phyloP scores from a whole-genome alignment of 2,113 vertebrate genomes.

The Ursus arctos region DNA sequence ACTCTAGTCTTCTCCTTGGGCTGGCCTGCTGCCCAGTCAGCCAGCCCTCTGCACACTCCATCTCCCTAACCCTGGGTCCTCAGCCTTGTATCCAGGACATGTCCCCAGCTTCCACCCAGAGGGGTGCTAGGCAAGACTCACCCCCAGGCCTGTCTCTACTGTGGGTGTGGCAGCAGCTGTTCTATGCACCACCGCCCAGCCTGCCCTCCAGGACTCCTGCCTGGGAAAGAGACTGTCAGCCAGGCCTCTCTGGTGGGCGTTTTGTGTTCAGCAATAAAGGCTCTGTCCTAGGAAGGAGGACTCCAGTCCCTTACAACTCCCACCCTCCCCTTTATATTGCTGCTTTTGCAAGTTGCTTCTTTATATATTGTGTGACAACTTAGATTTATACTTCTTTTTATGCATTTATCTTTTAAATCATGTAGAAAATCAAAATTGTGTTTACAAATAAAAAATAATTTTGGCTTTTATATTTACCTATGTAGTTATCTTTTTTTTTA shows the following conservation, averaged over 20 bases:
- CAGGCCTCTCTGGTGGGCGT: background rate
- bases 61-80: background rate
- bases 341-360: background rate
- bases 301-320: background rate
- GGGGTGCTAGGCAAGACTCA: background rate
- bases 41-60: background rate
- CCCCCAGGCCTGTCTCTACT: background rate
- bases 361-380: background rate
- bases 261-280: background rate
- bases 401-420: background rate
- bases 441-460: background rate
- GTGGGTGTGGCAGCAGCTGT: background rate
- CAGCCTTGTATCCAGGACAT: background rate
- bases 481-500: no score
- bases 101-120: background rate
- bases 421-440: background rate
- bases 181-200: background rate
- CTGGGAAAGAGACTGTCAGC: background rate
- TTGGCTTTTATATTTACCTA: background rate
- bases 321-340: background rate
- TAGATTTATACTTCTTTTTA: background rate
- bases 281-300: background rate
- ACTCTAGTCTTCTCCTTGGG: background rate
- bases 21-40: background rate
- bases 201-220: background rate